Evolutionary conservation across 2,888 invertebrate genomes (phyloP), one percentile per base, ranked within the genome.

Genomic region (Morpho deidamia): DNA sequence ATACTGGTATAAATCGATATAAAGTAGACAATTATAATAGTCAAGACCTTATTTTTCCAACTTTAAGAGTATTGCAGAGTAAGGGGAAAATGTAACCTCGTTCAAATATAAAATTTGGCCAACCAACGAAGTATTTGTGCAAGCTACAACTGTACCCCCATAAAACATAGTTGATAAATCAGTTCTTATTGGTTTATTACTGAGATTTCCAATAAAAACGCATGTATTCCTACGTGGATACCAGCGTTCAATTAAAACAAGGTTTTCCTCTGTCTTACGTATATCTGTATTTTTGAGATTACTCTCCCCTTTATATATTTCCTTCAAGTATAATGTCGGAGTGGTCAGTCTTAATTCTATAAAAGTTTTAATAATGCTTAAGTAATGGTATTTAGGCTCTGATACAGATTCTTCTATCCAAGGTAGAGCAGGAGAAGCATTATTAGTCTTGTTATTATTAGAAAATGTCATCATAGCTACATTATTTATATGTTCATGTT

Each of bases 211-310:
- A 0, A 96, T 92, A 56, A 94, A 92, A 0, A 95, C 94, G 70
- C 94, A 95, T 0, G 95, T 92, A 70, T 95, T 94, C 55, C 95
- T 91, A 11, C 96, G 91, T 0, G 96, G 96, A 77, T 93, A 96
- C 91, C 93, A 94, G 44, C 96, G 90, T 71, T 96, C 95, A 45
- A 93, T 80, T 11, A 95, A 91, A 2, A 96, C 82, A 44, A 96
- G 89, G 68, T 93, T 92, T 43, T 92, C 91, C 39, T 91, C 87
- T 32, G 92, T 91, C 69, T 92, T 91, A 56, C 93, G 92, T 50
- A 95, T 89, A 64, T 93, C 93, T 57, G 93, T 92, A 77, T 95
- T 96, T 12, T 92, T 92, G 45, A 91, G 79, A 51, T 91, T 86
- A 56, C 83, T 86, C 0, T 92, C 92, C 44, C 93, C 92, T 69